Evolutionary conservation across 2,888 invertebrate species (phyloP), one percentile per base, ranked within the genome.

Genomic region (Pterostichus niger): DNA sequence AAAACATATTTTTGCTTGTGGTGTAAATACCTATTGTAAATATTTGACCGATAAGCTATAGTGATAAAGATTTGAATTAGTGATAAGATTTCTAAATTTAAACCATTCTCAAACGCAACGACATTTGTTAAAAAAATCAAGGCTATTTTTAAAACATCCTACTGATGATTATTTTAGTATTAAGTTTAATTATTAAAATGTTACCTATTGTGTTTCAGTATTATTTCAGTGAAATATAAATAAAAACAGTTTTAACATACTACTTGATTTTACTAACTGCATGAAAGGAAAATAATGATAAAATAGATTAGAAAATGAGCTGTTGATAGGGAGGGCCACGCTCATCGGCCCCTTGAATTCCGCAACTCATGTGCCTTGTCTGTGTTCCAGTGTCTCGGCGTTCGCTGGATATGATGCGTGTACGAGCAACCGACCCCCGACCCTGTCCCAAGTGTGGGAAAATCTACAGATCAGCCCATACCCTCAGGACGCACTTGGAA

Each of bases 371-470:
- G 46, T 61, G 13, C n/a, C 82, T 35, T 81, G 87, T 84, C 82
- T 85, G 87, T 86, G 87, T 84, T 88, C 89, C 90, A 93, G 94
- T 94, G 85, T 94, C 95, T 83, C 93, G 97, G 86, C 93, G 97
- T 86, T 95, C 96, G 73, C 92, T 97, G 90, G 97, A 97, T 89
- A 93, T 96, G 92, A 92, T 95, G 90, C 93, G 97, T 86, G 97
- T 97, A 71, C 93, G 97, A 87, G 97, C 97, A 9, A 97, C 97
- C 24, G 97, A 97, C 91, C 97, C 97, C 0, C 92, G 97, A 59
- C 97, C 97, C 2, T 97, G 97, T 89, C 97, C 97, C 11, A 97
- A 97, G 88, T 97, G 97, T 89, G 97, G 97, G 61, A 97, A 97
- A 91, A 97, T 97, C 88, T 97, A 97, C 90, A 93, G 97, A 84